A percentile compares a stretch with the other conserved stretches of the same genome.
phyloP scores from a whole-genome alignment of 2,888 invertebrate species.

The Noctua janthe region DNA sequence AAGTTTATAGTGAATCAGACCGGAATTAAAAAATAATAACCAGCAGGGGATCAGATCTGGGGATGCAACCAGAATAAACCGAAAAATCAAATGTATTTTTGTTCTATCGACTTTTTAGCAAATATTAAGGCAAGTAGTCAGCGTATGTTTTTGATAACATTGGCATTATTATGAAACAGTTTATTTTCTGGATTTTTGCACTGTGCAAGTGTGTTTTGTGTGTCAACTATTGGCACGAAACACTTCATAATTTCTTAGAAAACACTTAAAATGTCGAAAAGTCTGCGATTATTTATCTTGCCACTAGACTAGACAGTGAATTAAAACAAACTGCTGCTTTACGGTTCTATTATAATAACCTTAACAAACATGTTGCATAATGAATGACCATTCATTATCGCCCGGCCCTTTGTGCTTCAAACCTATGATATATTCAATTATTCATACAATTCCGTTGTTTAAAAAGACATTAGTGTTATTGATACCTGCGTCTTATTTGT shows the following conservation, averaged over 20 bases:
- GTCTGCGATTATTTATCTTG: background rate
- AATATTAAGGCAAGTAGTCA: background rate
- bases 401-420: conserved; percentile 19
- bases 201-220: no score
- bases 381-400: conserved; percentile 55
- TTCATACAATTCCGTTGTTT: conserved; percentile 25
- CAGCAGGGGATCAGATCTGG: no score
- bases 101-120: background rate
- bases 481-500: conserved; percentile 17
- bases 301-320: conserved; percentile 4
- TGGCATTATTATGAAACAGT: background rate
- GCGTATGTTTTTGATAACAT: background rate
- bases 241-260: background rate
- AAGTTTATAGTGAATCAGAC: no score
- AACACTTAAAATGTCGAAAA: background rate
- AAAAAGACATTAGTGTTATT: conserved; percentile 50
- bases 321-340: conserved; percentile 29
- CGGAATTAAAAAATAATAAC: no score
- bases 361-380: conserved; percentile 33
- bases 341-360: background rate
- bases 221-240: background rate
- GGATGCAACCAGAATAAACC: no score
- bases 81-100: background rate
- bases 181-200: background rate
- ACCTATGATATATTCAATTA: conserved; percentile 15